Evolutionary conservation across 2,797 vertebrate genomes (phyloP), one percentile per base, ranked within the genome.

Genomic region (Eremophila alpestris): DNA sequence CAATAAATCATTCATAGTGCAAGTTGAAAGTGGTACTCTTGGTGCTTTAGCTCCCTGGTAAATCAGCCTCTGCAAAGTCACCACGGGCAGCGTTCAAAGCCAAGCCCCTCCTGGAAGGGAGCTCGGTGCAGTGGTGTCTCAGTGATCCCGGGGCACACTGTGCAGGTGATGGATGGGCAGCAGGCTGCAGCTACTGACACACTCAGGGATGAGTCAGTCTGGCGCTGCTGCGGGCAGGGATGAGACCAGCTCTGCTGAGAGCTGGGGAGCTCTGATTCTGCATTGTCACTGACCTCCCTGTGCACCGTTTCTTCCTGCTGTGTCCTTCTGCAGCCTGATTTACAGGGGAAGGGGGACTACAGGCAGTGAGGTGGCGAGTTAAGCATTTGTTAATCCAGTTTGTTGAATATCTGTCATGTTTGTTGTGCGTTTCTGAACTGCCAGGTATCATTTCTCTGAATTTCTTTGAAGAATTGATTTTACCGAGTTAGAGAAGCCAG

Each of bases 201-300:
- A 1, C 60, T 70, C 23, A 4, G 2, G 56, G 17, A 41, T 89
- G 93, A 94, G 82, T 89, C 96, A 71, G 80, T 41, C 41, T 76
- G 94, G 87, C 1, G 0, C 73, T 41, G 74, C 82, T 41, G 43
- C 6, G 69, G 48, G 62, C 70, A 54, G 73, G 1, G 73, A 54
- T 51, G 73, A 68, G 27, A 16, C 46, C 65, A 56, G 55, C 62
- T 40, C 4, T 6, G 59, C 54, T 68, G 73, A 29, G 23, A 10
- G 20, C 90, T 51, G 4, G 73, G 71, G 49, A 91, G 80, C 43
- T 94, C 93, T 95, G 93, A 88, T 59, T 95, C 91, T 93, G 91
- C 94, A 58, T 16, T 91, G 67, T 11, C 71, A 5, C 84, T 64
- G 82, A 64, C 90, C 80, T 79, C 65, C 32, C 80, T 34, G 63